phyloP scores from a whole-genome alignment of 2,797 vertebrate species.

The Alouatta caraya region DNA sequence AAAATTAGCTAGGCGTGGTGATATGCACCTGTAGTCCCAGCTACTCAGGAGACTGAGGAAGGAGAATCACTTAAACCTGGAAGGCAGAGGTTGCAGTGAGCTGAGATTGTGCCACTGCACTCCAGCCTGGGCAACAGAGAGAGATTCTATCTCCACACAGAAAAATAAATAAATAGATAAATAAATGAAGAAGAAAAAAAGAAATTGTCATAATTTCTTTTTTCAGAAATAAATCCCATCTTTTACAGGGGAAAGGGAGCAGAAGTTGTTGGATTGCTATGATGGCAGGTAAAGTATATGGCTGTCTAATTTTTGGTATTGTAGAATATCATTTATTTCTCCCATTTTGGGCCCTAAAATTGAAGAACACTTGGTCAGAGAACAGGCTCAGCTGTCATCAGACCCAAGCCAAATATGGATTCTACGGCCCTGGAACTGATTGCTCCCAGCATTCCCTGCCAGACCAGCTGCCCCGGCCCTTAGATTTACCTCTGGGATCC shows the following conservation, averaged over 20 bases:
- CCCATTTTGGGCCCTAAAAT: conserved; percentile 81
- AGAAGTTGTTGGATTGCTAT: not conserved
- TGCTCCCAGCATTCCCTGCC: not conserved
- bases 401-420: conserved; percentile 93
- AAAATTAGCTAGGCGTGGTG: not conserved
- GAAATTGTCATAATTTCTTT: not conserved
- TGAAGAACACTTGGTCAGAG: conserved; percentile 93
- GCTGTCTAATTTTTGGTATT: not conserved
- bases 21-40: not conserved
- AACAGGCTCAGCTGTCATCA: conserved; percentile 91
- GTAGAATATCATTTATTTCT: not conserved
- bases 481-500: not conserved
- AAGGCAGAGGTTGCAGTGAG: not conserved
- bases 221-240: not conserved
- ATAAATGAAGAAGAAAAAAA: no score
- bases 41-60: not conserved
- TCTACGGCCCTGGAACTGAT: conserved; percentile 79
- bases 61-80: not conserved
- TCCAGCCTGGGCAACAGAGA: not conserved
- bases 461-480: not conserved
- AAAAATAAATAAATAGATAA: no score
- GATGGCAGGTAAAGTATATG: not conserved
- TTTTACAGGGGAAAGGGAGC: not conserved
- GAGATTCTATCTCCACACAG: not conserved
- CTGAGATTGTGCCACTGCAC: not conserved